Evolutionary conservation across 2,888 invertebrate species (phyloP).

Genomic region (Dynastes hyllus): DNA sequence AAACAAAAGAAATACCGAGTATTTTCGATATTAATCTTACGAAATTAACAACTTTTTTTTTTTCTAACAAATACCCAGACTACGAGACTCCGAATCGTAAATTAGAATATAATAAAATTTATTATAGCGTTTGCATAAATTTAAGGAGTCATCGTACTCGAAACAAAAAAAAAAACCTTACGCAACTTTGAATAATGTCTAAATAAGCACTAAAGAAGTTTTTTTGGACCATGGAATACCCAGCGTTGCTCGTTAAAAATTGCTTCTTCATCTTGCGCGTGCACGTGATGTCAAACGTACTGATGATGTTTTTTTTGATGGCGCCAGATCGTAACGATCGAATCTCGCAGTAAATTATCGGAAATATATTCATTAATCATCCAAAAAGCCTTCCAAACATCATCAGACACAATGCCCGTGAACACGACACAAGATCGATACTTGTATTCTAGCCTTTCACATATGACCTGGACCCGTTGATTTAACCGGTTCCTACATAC

Average conservation of each 20-base stretch:
- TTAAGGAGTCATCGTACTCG: constrained; percentile 3
- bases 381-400: not conserved
- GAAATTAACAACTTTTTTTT: not conserved
- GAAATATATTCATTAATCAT: constrained; percentile 29
- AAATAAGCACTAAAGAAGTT: not conserved
- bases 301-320: not conserved
- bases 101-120: not conserved
- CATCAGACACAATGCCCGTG: constrained; percentile 17
- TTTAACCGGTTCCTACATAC: not conserved
- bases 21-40: not conserved
- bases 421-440: constrained; percentile 17
- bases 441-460: constrained; percentile 21
- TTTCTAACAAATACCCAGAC: constrained; percentile 18
- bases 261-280: not conserved
- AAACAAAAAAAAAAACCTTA: not conserved
- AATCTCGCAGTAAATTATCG: constrained; percentile 19
- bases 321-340: constrained; percentile 14
- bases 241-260: constrained; percentile 4
- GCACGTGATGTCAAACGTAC: constrained; percentile 3
- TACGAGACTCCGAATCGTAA: constrained; percentile 3
- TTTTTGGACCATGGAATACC: not conserved
- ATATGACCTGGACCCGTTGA: not conserved
- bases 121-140: constrained; percentile 18
- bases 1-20: constrained; percentile 1
- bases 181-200: not conserved